Base-by-base conservation (phyloP, 37 sponge, comb jelly and placozoan genomes). In the Petrosia ficiformis region DNA sequence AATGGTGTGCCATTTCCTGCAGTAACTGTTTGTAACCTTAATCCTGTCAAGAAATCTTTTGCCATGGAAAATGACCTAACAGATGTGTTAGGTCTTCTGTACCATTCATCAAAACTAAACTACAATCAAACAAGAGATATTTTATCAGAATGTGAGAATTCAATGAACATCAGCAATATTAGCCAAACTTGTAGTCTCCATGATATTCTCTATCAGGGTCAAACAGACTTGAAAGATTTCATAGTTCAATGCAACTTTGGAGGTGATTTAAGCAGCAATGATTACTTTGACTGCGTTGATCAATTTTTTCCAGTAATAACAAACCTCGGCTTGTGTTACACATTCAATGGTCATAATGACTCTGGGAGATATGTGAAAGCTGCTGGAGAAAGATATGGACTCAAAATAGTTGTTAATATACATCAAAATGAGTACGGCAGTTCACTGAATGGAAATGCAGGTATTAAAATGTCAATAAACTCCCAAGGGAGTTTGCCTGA, bases 11-110 rank as follows among this genome's bases (percentile, higher is more conserved):
- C 31, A 1, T 78, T 78, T 37, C 79, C 79, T 54, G 67, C 82
- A 4, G 74, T 81, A 43, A 81, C 82, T 16, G 43, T 81, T 14
- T 81, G 82, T 67, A 81, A 81, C 68, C 21, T 73, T 39, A 73
- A 73, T 34, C n/a, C 59, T 31, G 48, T 73, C 57, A 81, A 38
- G 25, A 32, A 24, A 3, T 0, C 65, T 2, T 81, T 65, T 48
- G 64, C 73, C 0, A 66, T 48, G 1, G 57, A 73, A 41, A 25
- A 71, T n/a, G 39, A 80, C 44, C 71, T 80, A 4, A 71, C 64
- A 1, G 25, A 10, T 39, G 11, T 80, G 21, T 59, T 40, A 24
- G 61, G 34, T 34, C 39, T n/a, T 28, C 54, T 48, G 8, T 48
- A 19, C 54, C 8, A 8, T 8, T 8, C 8, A 8, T 48, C 54